A percentile compares a stretch with the other conserved stretches of the same genome.
These are phyloP conservation scores for Pyrrhopygopsis socrates DNA, from an alignment of 2,888 invertebrate genomes.

Conservation along the genomic window DNA sequence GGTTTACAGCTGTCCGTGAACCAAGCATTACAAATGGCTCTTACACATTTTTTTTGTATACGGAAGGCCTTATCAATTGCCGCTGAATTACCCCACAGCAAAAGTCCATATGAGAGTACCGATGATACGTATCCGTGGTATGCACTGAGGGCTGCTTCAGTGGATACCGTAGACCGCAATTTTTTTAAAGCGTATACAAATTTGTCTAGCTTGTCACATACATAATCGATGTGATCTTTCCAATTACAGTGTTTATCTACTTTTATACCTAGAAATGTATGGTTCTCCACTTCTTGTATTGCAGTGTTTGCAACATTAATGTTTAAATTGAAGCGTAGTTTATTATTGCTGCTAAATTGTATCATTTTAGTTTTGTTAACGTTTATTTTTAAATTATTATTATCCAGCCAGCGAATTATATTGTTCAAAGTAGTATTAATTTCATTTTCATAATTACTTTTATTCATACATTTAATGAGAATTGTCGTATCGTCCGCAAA, in stretches of 20 bases:
- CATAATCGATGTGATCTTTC: background rate
- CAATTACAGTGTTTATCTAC: background rate
- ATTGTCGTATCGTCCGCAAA: conserved; percentile 2
- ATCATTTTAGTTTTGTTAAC: background rate
- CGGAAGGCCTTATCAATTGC: background rate
- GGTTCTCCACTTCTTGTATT: background rate
- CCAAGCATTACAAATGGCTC: no score
- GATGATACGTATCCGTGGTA: background rate
- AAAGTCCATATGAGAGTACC: background rate
- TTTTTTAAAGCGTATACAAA: background rate
- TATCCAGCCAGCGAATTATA: no score
- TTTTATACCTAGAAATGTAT: background rate
- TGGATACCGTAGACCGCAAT: background rate
- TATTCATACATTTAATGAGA: conserved; percentile 1
- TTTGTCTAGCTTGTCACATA: background rate
- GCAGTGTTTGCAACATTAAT: background rate
- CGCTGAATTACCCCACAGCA: background rate
- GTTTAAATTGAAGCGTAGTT: background rate
- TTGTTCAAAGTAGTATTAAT: no score
- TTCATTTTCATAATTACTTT: background rate
- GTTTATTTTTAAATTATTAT: background rate
- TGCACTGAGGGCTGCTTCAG: background rate
- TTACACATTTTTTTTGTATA: background rate
- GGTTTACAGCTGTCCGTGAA: no score
- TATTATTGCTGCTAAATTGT: background rate